Percentiles rank a stretch among this genome's conserved stretches.
Evolutionary conservation across 2,797 vertebrate species (phyloP).

Genomic region (Hypotaenidia philippensis): DNA sequence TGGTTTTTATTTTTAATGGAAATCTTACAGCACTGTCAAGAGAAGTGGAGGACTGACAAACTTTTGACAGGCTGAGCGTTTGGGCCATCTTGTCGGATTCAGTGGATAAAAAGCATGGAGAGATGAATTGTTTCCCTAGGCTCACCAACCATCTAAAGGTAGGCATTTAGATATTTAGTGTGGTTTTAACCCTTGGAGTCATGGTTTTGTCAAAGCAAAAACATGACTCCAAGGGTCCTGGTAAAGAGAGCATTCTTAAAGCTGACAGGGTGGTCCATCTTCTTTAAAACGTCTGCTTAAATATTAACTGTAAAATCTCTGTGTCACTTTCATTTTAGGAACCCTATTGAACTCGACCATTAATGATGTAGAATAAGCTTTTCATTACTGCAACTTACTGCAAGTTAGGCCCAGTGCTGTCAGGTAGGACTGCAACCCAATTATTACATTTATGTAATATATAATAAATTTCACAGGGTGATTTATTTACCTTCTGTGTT

Average conservation of each 20-base stretch:
- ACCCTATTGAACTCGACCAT: background rate
- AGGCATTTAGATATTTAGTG: background rate
- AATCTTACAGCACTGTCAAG: background rate
- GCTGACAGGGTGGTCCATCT: background rate
- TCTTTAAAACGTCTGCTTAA: background rate
- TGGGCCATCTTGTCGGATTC: background rate
- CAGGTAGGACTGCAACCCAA: background rate
- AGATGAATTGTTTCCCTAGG: background rate
- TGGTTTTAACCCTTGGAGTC: background rate
- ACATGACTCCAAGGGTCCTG: background rate
- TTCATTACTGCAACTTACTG: background rate
- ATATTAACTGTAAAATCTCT: constrained; percentile 7
- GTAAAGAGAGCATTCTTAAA: background rate
- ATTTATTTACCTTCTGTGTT: background rate
- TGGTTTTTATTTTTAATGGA: background rate
- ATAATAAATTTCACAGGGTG: background rate
- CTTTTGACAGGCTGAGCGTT: background rate
- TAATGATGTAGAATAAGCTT: constrained; percentile 8
- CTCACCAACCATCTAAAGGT: background rate
- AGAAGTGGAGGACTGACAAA: background rate
- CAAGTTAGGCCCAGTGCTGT: background rate
- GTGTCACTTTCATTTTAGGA: background rate
- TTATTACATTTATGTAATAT: background rate
- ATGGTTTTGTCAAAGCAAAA: background rate
- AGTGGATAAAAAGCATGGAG: background rate